Base-by-base conservation (phyloP, 2,797 vertebrate genomes). In the Hoplostethus mediterraneus region DNA sequence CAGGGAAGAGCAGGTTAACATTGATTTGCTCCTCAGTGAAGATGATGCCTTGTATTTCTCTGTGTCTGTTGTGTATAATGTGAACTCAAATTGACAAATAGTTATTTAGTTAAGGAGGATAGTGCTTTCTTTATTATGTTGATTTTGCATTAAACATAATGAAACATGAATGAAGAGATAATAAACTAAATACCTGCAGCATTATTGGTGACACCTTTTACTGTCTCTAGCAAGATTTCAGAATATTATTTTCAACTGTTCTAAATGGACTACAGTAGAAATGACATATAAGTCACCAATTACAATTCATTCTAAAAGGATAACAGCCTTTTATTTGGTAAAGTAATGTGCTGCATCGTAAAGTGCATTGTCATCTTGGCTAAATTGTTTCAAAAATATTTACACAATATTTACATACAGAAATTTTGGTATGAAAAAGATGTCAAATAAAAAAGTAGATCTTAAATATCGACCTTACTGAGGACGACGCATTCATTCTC, bases 11-110 rank as follows among this genome's bases (percentile, higher is more conserved):
- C 88, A 93, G 93, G 89, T 94, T 94, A 89, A 90, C 93, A 95
- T 95, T 93, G 92, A 95, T 95, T 92, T 83, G 73, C 75, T 84
- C 85, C 83, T 63, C 89, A 91, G 94, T 93, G 86, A 94, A 90
- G 82, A 94, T 84, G 87, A 92, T 88, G 85, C 78, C 87, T 90
- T 90, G 70, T 89, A 84, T 91, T 85, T 76, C 90, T 79, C 73
- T 61, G 74, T 61, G 74, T 63, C 64, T 67, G 36, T 76, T 77
- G 74, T 73, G 62, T 91, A 77, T 89, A 90, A 89, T 86, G 77
- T 80, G 67, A 73, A 79, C 77, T 86, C 56, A 87, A 82, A 92
- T 91, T 93, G 90, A 89, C 80, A 80, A 88, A 87, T 63, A 73
- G 84, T 66, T 79, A 85, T 92, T 92, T 85, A 81, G 89, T 79